Base-by-base conservation (phyloP, 2,113 vertebrate species). In the Hydropotes inermis region DNA sequence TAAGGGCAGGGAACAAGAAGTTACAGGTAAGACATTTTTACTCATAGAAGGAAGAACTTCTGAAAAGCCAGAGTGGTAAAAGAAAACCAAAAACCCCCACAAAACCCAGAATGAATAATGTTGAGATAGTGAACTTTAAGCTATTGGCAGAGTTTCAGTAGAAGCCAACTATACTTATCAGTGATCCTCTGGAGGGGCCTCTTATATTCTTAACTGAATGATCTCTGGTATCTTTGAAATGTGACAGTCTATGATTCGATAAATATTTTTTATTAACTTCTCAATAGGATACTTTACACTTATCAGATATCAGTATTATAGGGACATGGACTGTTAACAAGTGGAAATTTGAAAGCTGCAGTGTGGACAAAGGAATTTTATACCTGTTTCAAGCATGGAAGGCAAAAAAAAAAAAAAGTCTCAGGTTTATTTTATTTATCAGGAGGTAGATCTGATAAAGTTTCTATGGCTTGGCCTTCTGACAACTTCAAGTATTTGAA, bases 351-450 rank as follows among this genome's bases (percentile, higher is more conserved):
- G 60, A 81, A 94, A 55, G 33, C 13, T 87, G 33, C 39, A 50
- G 36, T 89, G 70, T 55, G 47, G 36, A 82, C 45, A 92, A 91
- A 74, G 28, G 27, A 19, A 93, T 74, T 74, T 90, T 82, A 27
- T 61, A 89, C 60, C 19, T 95, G 25, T 95, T 95, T 89, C 79
- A 86, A 95, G 81, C n/a, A 70, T 7, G 52, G 21, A 92, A n/a
- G 70, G 39, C 50, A 61, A 89, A 67, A 79, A 84, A 54, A 79
- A 84, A 54, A 76, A 14, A 94, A 17, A 86, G 25, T 33, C n/a
- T 82, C 23, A 79, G 52, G 39, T 64, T 50, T 47, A 33, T 87
- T 87, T 95, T 78, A 39, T 57, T 92, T 67, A 52, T 70, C n/a
- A 94, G 28, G 74, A 64, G n/a, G 8, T 36, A 27, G 39, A 87